Percentiles rank a stretch among this genome's conserved stretches.
These are phyloP conservation scores for Montipora foliosa DNA, from an alignment of 64 coral and sea anemone genomes.

Conservation along the genomic window DNA sequence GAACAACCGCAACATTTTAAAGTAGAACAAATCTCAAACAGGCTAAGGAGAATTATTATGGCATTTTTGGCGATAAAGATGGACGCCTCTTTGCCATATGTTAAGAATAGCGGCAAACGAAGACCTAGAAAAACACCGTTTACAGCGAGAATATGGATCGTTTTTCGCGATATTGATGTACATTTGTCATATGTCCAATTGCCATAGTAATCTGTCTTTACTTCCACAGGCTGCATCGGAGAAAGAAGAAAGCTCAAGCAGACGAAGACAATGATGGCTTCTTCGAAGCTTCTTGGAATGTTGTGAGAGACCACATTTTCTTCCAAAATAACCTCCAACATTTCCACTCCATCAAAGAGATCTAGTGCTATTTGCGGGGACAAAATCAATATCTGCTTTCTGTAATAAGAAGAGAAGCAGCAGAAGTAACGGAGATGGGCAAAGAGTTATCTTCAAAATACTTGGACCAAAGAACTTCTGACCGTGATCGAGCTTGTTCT, in stretches of 20 bases:
- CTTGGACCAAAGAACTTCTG: slow-evolving; percentile 55
- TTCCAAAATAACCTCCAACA: slow-evolving; percentile 55
- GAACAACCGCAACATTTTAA: slow-evolving; percentile 4
- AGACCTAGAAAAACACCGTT: slow-evolving; percentile 61
- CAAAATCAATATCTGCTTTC: not conserved
- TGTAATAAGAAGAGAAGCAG: slow-evolving; percentile 19
- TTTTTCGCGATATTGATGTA: not conserved
- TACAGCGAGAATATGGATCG: slow-evolving; percentile 49
- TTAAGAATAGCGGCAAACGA: slow-evolving; percentile 26
- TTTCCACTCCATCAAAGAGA: slow-evolving; percentile 67
- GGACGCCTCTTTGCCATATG: slow-evolving; percentile 37
- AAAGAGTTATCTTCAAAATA: slow-evolving; percentile 42
- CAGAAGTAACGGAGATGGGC: slow-evolving; percentile 15
- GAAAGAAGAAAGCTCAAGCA: slow-evolving; percentile 48
- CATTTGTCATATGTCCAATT: not conserved
- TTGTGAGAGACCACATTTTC: not conserved
- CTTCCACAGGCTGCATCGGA: slow-evolving; percentile 2
- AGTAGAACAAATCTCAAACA: slow-evolving; percentile 39
- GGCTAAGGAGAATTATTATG: not conserved
- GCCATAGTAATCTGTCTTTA: not conserved
- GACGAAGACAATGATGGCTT: slow-evolving; percentile 39
- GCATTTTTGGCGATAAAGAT: not conserved
- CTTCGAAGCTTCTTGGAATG: slow-evolving; percentile 14
- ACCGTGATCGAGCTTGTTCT: slow-evolving; percentile 48
- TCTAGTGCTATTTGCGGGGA: slow-evolving; percentile 37